Evolutionary conservation across 2,113 vertebrate species (phyloP).

Genomic region (Salvelinus namaycush): DNA sequence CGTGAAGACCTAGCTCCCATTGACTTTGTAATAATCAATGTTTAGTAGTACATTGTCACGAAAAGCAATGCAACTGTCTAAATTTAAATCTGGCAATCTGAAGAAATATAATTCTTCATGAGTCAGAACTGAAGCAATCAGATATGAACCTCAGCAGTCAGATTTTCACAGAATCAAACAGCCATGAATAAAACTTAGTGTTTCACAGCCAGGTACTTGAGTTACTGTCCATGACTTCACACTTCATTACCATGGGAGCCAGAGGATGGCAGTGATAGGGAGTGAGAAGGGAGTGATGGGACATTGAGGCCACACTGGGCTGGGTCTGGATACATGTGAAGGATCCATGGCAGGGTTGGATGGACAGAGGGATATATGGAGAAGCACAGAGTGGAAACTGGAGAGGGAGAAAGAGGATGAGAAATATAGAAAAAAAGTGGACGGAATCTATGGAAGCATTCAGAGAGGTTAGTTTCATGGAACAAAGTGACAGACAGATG

Average conservation of each 20-base stretch:
- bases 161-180: slow-evolving; percentile 23
- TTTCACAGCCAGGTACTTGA: slow-evolving; percentile 31
- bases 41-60: too few species aligned
- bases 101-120: background rate
- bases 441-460: background rate
- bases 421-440: background rate
- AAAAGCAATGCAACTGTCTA: too few species aligned
- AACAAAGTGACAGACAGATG: background rate
- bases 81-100: background rate
- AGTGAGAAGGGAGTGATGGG: background rate
- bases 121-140: background rate
- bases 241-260: slow-evolving; percentile 49
- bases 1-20: too few species aligned
- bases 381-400: background rate
- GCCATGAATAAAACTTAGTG: slow-evolving; percentile 37
- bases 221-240: slow-evolving; percentile 49
- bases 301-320: background rate
- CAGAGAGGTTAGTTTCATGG: background rate
- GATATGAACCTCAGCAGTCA: background rate
- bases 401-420: background rate
- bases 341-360: too few species aligned
- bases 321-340: too few species aligned
- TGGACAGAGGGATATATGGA: background rate
- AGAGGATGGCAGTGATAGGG: slow-evolving; percentile 24
- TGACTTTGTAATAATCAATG: too few species aligned